A percentile compares a stretch with the other conserved stretches of the same genome.
phyloP scores from a whole-genome alignment of 92 coral and sea anemone genomes.

The Phenganax marumi region DNA sequence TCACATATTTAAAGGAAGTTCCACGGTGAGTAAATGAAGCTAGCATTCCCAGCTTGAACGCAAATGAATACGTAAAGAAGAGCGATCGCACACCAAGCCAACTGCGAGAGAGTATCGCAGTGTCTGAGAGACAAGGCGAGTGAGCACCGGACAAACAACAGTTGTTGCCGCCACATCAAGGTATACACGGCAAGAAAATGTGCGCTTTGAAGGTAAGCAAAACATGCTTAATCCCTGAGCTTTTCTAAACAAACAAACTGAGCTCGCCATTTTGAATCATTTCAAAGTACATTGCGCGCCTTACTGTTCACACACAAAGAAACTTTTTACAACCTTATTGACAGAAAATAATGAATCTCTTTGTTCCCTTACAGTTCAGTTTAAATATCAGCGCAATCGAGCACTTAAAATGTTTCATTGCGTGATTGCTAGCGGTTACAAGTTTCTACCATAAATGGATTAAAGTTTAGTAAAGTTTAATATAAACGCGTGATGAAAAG shows the following conservation, averaged over 20 bases:
- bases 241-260: slow-evolving; percentile 11
- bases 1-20: slow-evolving; percentile 15
- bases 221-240: not conserved
- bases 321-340: not conserved
- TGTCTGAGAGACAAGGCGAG: slow-evolving; percentile 10
- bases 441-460: not conserved
- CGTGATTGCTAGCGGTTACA: not conserved
- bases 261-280: not conserved
- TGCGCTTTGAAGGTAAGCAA: slow-evolving; percentile 8
- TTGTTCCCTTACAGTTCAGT: not conserved
- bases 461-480: not conserved
- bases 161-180: not conserved
- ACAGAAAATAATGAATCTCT: not conserved
- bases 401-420: not conserved
- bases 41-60: slow-evolving; percentile 25
- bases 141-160: slow-evolving; percentile 5
- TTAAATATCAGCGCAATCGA: not conserved
- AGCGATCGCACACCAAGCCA: slow-evolving; percentile 9
- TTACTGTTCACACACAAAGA: not conserved
- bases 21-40: slow-evolving; percentile 20
- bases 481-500: not conserved
- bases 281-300: not conserved
- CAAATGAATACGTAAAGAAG: slow-evolving; percentile 22
- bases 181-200: not conserved
- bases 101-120: not conserved